phyloP scores from a whole-genome alignment of 2,113 vertebrate genomes.

The Ptilorrhoa leucosticta region DNA sequence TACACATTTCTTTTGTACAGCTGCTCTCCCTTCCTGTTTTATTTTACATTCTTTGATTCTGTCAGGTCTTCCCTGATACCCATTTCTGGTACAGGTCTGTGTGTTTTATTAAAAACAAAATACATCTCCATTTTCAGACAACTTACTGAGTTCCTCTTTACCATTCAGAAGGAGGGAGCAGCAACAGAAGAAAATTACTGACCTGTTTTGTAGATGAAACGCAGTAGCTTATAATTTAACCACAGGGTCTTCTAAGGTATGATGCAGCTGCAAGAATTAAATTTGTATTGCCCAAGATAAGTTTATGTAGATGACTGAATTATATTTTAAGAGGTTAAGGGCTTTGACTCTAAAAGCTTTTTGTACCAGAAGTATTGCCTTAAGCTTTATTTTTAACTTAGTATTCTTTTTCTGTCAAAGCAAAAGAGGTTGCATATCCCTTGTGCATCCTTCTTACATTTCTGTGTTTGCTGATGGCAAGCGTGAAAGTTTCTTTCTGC shows the following conservation, averaged over 20 bases:
- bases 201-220: not conserved
- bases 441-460: not conserved
- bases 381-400: not conserved
- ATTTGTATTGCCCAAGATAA: not conserved
- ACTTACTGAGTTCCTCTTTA: not conserved
- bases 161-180: not conserved
- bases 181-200: not conserved
- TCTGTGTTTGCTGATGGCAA: not conserved
- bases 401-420: not conserved
- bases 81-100: not conserved
- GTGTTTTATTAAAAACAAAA: not conserved
- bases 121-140: not conserved
- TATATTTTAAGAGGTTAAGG: slow-evolving; percentile 13
- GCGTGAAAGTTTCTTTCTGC: not conserved
- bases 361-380: not conserved
- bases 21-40: not conserved
- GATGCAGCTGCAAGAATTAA: not conserved
- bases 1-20: not conserved
- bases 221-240: not conserved
- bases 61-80: not conserved
- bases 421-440: not conserved
- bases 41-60: not conserved
- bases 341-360: not conserved
- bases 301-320: not conserved
- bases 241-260: not conserved